Conservation (phyloP, 1,140 invertebrate genomes). For the Dreissena rostriformis region DNA sequence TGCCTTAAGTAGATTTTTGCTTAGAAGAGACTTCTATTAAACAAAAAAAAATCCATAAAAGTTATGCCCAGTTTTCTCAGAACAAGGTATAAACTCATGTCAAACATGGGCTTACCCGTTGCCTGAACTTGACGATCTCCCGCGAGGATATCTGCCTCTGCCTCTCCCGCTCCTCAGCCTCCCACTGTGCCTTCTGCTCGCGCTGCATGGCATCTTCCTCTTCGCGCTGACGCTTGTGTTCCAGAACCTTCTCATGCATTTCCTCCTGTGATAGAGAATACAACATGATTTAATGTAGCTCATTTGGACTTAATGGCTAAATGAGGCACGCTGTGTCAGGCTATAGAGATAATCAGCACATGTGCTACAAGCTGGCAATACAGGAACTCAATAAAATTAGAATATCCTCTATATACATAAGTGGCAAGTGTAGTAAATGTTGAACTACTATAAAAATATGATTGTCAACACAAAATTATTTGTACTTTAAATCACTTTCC, state of each 20-base stretch:
- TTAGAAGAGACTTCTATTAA: too few species aligned
- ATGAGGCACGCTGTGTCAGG: too few species aligned
- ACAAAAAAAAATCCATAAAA: too few species aligned
- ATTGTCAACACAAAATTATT: too few species aligned
- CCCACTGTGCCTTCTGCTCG: conserved; percentile 61
- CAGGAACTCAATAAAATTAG: not conserved
- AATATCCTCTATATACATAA: too few species aligned
- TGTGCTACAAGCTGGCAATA: not conserved
- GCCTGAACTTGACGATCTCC: conserved; percentile 71
- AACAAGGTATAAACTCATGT: too few species aligned
- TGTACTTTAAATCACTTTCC: too few species aligned
- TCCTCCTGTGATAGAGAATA: conserved; percentile 57
- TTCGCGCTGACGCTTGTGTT: conserved; percentile 70
- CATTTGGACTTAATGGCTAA: not conserved
- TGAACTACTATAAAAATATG: too few species aligned
- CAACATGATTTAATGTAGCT: not conserved
- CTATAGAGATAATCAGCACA: not conserved
- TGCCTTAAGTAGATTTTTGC: too few species aligned
- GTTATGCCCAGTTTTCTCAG: too few species aligned
- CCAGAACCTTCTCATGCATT: conserved; percentile 65
- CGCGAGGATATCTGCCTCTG: conserved; percentile 65
- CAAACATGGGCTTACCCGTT: conserved; percentile 61
- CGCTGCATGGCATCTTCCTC: conserved; percentile 71
- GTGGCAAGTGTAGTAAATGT: too few species aligned
- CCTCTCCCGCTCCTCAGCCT: conserved; percentile 66